Conservation (phyloP, 2,113 vertebrate species). For the Cephalophus harveyi region DNA sequence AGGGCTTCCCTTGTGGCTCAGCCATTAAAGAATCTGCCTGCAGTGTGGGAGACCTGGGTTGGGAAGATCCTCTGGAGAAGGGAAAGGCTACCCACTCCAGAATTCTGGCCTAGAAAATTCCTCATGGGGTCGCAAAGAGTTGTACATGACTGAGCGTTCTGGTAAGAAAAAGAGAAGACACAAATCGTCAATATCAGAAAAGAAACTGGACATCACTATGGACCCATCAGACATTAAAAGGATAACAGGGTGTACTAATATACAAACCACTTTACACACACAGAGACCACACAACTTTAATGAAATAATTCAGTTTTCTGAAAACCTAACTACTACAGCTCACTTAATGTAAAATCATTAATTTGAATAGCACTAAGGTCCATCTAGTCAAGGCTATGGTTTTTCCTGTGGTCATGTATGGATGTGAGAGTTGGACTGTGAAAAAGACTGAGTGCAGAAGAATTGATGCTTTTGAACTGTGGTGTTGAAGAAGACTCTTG, state of each 20-base stretch:
- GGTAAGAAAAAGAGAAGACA: background rate
- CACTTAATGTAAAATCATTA: background rate
- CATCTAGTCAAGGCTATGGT: too few species aligned
- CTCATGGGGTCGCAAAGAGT: background rate
- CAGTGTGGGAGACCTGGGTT: background rate
- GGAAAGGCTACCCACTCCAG: background rate
- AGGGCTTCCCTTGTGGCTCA: background rate
- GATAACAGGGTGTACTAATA: background rate
- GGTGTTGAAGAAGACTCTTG: too few species aligned
- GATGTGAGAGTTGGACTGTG: too few species aligned
- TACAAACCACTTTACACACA: background rate
- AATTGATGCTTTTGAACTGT: too few species aligned
- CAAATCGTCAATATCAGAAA: background rate
- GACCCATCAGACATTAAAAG: background rate
- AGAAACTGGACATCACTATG: background rate
- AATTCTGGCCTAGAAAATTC: background rate
- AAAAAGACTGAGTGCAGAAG: too few species aligned
- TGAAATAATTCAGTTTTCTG: background rate
- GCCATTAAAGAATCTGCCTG: background rate
- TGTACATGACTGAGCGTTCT: background rate
- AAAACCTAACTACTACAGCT: background rate
- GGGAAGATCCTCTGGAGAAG: background rate
- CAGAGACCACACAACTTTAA: background rate
- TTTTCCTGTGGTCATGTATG: too few species aligned
- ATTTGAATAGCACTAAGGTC: background rate